These are phyloP conservation scores for Philaethria dido DNA, from an alignment of 2,888 invertebrate genomes.

Conservation along the genomic window DNA sequence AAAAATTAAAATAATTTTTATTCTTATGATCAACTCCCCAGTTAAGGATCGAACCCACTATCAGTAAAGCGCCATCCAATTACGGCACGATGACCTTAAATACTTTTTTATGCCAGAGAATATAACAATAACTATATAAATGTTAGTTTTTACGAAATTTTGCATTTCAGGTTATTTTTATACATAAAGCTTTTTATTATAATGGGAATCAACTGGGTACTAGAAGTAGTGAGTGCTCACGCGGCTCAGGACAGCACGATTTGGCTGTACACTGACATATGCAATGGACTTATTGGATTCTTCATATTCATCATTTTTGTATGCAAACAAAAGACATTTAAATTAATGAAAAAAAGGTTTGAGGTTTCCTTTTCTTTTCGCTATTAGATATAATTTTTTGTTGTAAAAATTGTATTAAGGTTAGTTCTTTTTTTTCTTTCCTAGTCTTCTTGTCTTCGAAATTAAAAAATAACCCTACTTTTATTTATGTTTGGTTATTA, in stretches of 20 bases:
- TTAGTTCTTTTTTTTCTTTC: too few relatives aligned
- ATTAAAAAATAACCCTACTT: too few relatives aligned
- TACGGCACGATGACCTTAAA: too few relatives aligned
- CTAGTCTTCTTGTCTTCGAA: too few relatives aligned
- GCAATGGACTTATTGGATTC: constrained; percentile 87
- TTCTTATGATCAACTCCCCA: too few relatives aligned
- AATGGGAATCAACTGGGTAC: constrained; percentile 74
- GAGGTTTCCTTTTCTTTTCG: constrained; percentile 35
- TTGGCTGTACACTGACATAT: constrained; percentile 86
- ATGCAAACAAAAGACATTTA: constrained; percentile 87
- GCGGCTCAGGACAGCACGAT: constrained; percentile 66
- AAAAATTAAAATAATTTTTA: too few relatives aligned
- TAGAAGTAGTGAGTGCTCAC: constrained; percentile 62
- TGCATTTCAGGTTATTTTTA: constrained; percentile 61
- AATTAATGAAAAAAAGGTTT: constrained; percentile 85
- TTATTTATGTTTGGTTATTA: too few relatives aligned
- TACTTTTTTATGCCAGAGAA: too few relatives aligned
- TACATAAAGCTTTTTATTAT: constrained; percentile 71
- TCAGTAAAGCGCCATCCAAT: too few relatives aligned
- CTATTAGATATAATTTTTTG: not conserved
- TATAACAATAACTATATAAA: too few relatives aligned
- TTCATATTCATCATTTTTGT: constrained; percentile 89
- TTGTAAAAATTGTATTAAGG: too few relatives aligned
- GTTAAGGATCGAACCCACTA: too few relatives aligned
- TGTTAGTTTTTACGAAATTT: not conserved